Base-by-base conservation (phyloP, 2,797 vertebrate species). In the Mycteria americana region DNA sequence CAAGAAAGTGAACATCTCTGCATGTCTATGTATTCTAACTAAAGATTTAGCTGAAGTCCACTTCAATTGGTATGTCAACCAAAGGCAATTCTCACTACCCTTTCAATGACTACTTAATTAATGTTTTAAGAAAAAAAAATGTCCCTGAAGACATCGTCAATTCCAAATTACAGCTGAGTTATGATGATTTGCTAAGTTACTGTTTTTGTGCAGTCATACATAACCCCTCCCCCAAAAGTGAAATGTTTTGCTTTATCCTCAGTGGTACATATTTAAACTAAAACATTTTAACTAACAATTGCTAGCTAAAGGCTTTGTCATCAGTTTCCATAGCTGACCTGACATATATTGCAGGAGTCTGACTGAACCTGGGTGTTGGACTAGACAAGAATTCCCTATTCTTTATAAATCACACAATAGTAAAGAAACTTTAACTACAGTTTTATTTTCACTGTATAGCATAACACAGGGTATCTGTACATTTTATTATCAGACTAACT, bases 381-480 rank as follows among this genome's bases (percentile, higher is more conserved):
- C 33, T 19, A 27, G 41, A 25, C 31, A 53, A 83, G 50, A 45
- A 57, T 31, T 85, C 68, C 13, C 23, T 18, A 7, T 25, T 41
- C 50, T 76, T 57, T 65, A 6, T 24, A 60, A 88, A 60, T 43
- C 43, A 45, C 9, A 24, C 0, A 6, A 18, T 2, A 68, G 14
- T 10, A 46, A 73, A 76, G 5, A 79, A 72, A 81, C 24, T 53
- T 10, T 53, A 76, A 23, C 16, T 57, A 3, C 0, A 0, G 18
- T 6, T 86, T 77, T 54, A 48, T 63, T 89, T 89, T 18, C 25
- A 50, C 15, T 67, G 4, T 22, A 46, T 31, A 1, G 4, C 8
- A 3, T 6, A 56, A 22, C 16, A 59, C 0, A 2, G 7, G 6
- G 0, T 19, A 11, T 14, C 31, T 65, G 69, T 28, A 48, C 19